Evolutionary conservation across 2,888 invertebrate genomes (phyloP).

Genomic region (Cheilosia vulpina): DNA sequence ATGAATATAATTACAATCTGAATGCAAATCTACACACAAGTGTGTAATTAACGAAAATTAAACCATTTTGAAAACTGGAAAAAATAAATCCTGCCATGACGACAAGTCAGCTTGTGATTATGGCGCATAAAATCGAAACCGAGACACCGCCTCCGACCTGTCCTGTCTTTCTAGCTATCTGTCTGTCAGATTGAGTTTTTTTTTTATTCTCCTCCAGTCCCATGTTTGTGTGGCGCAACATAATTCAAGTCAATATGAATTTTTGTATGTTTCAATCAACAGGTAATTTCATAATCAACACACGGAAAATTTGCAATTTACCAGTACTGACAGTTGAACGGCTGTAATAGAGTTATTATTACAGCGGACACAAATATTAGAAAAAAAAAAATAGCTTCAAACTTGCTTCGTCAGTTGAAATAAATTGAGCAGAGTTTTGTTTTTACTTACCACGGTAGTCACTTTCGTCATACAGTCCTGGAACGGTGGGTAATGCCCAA

Average conservation of each 20-base stretch:
- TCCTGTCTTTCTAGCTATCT: slow-evolving; percentile 1
- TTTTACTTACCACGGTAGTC: slow-evolving; percentile 82
- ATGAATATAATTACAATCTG: slow-evolving; percentile 23
- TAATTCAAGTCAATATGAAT: slow-evolving; percentile 29
- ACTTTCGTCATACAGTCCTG: slow-evolving; percentile 83
- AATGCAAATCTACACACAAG: slow-evolving; percentile 4
- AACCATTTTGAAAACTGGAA: background rate
- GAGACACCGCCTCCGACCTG: slow-evolving; percentile 1
- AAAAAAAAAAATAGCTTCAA: background rate
- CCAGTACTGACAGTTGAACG: slow-evolving; percentile 38
- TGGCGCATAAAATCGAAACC: background rate
- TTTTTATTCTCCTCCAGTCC: background rate
- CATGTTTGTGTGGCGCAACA: slow-evolving; percentile 8
- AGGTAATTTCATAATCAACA: slow-evolving; percentile 30
- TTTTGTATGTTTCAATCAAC: slow-evolving; percentile 48
- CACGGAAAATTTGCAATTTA: slow-evolving; percentile 22
- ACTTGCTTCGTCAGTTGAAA: background rate
- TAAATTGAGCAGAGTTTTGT: background rate
- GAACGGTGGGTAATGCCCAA: slow-evolving; percentile 83
- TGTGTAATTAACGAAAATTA: slow-evolving; percentile 42
- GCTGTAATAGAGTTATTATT: slow-evolving; percentile 47
- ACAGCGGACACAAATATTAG: background rate
- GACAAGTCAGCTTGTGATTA: slow-evolving; percentile 25
- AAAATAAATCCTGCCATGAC: background rate
- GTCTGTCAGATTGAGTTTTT: background rate